Evolutionary conservation across 1,140 invertebrate genomes (phyloP), one percentile per base, ranked within the genome.

Genomic region (Elysia chlorotica): DNA sequence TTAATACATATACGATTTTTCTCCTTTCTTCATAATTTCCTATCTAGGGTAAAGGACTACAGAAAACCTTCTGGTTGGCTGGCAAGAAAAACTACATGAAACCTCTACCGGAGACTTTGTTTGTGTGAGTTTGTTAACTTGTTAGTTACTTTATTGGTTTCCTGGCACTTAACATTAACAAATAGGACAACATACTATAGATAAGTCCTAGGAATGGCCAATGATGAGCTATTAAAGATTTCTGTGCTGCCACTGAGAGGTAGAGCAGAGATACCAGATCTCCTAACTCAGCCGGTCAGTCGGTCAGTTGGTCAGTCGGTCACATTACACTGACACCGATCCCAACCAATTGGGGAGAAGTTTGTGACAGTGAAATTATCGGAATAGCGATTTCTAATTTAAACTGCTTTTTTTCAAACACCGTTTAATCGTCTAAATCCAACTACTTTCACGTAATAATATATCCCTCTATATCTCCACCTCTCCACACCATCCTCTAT

Each of bases 11-110:
- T 10, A 10, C 4, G 21, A 5, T 25, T 59, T 38, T 62, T 2
- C 63, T 62, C n/a, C n/a, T 37, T 53, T 54, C 67, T 74, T 28
- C 66, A 83, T n/a, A n/a, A n/a, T n/a, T n/a, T n/a, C n/a, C n/a
- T n/a, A n/a, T n/a, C n/a, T n/a, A n/a, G 82, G 82, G 82, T 28
- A 83, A 83, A 74, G 82, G 82, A 2, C 37, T 79, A 30, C 78
- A 79, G 59, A 79, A 81, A 65, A 83, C 81, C 0, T 84, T 76
- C 62, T 84, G 80, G 79, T 57, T 84, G 61, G 75, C 81, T 14
- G 81, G 83, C 4, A 84, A 81, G 66, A 74, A 77, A 33, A 78
- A 78, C 14, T 83, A 81, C 59, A 65, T 56, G 3, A 78, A 74
- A 62, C 70, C 76, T 0, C 48, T 84, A 14, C 83, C 83, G 17